phyloP scores from a whole-genome alignment of 1,140 invertebrate genomes.

The Orius laevigatus region DNA sequence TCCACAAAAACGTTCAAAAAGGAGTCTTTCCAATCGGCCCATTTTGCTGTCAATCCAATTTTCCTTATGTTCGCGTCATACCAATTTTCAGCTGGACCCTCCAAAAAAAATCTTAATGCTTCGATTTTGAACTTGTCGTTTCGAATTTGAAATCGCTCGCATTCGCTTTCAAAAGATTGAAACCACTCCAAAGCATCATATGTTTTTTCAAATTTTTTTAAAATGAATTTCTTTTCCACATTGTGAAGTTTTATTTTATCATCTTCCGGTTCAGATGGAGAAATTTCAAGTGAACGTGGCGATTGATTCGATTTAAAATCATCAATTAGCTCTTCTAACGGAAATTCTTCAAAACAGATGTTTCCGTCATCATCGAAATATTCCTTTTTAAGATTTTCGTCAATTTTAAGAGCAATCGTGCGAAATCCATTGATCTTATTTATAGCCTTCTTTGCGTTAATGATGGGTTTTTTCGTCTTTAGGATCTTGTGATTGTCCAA shows the following conservation, averaged over 20 bases:
- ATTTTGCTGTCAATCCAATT: neutral
- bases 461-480: too few relatives aligned
- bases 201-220: constrained; percentile 9
- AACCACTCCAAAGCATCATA: constrained; percentile 5
- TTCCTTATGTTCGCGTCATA: constrained; percentile 9
- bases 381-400: constrained; percentile 3
- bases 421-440: too few relatives aligned
- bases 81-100: constrained; percentile 6
- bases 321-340: constrained; percentile 2
- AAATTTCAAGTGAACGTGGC: neutral
- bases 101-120: constrained; percentile 6
- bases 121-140: constrained; percentile 4
- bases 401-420: too few relatives aligned
- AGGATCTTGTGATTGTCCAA: too few relatives aligned
- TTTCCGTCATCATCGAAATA: constrained; percentile 9
- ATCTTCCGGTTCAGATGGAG: neutral
- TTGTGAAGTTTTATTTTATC: neutral
- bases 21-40: constrained; percentile 6
- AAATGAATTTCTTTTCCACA: constrained; percentile 9
- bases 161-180: constrained; percentile 5
- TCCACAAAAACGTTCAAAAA: constrained; percentile 10
- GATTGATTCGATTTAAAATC: too few relatives aligned
- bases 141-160: neutral
- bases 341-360: constrained; percentile 4
- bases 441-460: too few relatives aligned